phyloP scores from a whole-genome alignment of 2,797 vertebrate genomes.

The Margarornis squamiger region DNA sequence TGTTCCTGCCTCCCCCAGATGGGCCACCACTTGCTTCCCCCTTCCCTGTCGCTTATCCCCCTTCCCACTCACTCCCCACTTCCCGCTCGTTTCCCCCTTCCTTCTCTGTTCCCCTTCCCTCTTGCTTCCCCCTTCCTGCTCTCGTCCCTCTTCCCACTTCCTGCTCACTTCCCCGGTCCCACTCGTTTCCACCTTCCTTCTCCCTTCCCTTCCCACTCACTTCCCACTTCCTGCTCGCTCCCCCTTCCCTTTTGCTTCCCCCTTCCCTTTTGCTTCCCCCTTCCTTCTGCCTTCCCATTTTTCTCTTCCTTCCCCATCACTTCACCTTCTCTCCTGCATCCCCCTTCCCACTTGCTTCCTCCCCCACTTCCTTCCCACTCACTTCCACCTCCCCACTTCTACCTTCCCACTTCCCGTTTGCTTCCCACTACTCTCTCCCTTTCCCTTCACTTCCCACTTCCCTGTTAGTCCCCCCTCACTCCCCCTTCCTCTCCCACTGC shows the following conservation, averaged over 20 bases:
- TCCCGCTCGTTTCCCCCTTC: too few relatives aligned
- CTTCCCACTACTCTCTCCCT: neutral
- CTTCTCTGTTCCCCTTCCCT: neutral
- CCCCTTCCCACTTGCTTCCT: neutral
- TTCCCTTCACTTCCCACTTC: neutral
- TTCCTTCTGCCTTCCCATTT: neutral
- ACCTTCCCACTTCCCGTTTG: neutral
- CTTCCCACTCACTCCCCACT: neutral
- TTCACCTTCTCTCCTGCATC: neutral
- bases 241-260: neutral
- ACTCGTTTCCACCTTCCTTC: neutral
- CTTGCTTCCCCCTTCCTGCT: neutral
- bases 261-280: neutral
- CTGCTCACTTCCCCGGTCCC: neutral
- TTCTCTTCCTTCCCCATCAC: neutral
- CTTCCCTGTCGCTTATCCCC: neutral
- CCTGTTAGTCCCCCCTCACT: neutral
- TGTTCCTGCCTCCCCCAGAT: neutral
- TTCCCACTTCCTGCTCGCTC: neutral
- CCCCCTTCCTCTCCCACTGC: neutral
- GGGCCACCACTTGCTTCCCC: neutral
- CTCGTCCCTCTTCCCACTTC: neutral
- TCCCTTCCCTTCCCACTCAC: neutral
- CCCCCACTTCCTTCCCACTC: neutral
- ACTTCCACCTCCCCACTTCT: neutral